Evolutionary conservation across 2,797 vertebrate genomes (phyloP).

Genomic region (Coccyzus lansbergi): DNA sequence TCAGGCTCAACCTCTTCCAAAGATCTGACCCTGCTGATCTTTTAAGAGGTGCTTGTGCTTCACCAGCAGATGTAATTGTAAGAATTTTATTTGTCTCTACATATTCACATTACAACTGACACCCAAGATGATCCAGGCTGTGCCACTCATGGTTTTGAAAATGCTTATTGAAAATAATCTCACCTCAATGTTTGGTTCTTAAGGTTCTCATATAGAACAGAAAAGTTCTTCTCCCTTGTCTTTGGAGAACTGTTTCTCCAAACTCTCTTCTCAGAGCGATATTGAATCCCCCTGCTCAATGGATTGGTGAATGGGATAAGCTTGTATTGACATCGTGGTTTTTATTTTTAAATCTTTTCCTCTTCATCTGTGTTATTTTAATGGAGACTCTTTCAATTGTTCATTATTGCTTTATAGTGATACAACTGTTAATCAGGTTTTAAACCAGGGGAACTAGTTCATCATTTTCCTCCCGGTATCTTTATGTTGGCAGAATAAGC

Average conservation of each 20-base stretch:
- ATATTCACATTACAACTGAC: neutral
- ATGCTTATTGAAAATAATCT: neutral
- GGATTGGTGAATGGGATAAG: neutral
- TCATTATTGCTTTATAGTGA: neutral
- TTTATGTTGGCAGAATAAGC: neutral
- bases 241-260: neutral
- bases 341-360: neutral
- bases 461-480: fast-evolving
- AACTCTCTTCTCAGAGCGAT: neutral
- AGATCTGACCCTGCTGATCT: neutral
- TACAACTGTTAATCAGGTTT: neutral
- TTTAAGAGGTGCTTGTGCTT: neutral
- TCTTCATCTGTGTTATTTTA: neutral
- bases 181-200: neutral
- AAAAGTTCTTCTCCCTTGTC: neutral
- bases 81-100: neutral
- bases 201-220: neutral
- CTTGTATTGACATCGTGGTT: neutral
- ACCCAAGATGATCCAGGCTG: neutral
- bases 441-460: neutral
- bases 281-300: neutral
- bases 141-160: neutral
- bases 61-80: neutral
- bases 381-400: neutral
- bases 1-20: neutral